Evolutionary conservation across 2,888 invertebrate species (phyloP).

Genomic region (Lasioglossum zephyrum): DNA sequence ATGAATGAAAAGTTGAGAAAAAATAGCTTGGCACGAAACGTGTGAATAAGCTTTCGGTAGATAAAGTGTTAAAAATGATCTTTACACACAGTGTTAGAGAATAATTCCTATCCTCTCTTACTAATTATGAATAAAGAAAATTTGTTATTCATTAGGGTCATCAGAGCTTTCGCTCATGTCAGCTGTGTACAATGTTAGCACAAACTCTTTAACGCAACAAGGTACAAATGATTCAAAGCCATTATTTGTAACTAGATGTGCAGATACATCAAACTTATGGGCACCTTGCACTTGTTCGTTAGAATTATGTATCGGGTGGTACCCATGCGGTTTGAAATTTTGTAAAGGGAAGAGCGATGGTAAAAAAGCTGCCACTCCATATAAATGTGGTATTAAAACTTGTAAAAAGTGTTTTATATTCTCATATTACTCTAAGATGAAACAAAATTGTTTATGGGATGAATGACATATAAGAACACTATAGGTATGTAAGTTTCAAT

Average conservation of each 20-base stretch:
- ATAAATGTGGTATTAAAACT: slow-evolving; percentile 98
- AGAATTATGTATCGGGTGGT: slow-evolving; percentile 97
- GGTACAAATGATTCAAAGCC: slow-evolving; percentile 76
- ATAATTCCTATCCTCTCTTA: not conserved
- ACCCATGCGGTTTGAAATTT: slow-evolving; percentile 97
- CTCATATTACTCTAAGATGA: slow-evolving; percentile 93
- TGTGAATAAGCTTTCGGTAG: not conserved
- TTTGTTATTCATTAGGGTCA: slow-evolving; percentile 53
- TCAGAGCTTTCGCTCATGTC: slow-evolving; percentile 90
- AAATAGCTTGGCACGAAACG: too few species aligned
- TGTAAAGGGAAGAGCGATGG: slow-evolving; percentile 92
- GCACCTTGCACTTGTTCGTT: slow-evolving; percentile 93
- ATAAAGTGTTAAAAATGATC: not conserved
- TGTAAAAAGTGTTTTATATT: slow-evolving; percentile 96
- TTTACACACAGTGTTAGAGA: not conserved
- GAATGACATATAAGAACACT: slow-evolving; percentile 86
- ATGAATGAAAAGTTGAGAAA: too few species aligned
- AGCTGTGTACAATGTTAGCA: slow-evolving; percentile 90
- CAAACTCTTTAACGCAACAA: slow-evolving; percentile 84
- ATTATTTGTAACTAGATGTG: slow-evolving; percentile 85
- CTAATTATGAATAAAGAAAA: slow-evolving; percentile 6
- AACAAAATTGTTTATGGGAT: slow-evolving; percentile 93
- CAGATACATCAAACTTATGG: slow-evolving; percentile 88
- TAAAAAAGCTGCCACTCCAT: slow-evolving; percentile 88
- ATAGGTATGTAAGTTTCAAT: slow-evolving; percentile 56